phyloP scores from a whole-genome alignment of 92 coral and sea anemone species.

The Umimayanthus chanpuru region DNA sequence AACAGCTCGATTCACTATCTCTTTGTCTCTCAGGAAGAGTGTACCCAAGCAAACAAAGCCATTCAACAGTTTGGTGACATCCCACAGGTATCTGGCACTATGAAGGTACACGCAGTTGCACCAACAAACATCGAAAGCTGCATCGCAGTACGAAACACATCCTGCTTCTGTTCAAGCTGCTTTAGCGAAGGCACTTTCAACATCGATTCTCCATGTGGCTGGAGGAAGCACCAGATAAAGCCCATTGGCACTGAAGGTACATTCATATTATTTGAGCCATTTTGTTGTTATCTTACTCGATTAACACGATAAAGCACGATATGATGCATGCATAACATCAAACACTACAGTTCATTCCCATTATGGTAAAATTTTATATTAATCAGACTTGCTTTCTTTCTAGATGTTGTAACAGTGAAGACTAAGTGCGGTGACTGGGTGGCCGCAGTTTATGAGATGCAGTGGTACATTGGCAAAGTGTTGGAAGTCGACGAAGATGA shows the following conservation, averaged over 20 bases:
- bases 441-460: constrained; percentile 6
- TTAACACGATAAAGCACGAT: constrained; percentile 4
- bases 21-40: constrained; percentile 27
- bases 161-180: constrained; percentile 15
- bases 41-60: constrained; percentile 4
- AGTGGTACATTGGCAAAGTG: constrained; percentile 24
- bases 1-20: constrained; percentile 2
- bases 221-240: constrained; percentile 25
- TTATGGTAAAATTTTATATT: constrained; percentile 3
- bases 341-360: not conserved
- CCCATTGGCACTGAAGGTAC: constrained; percentile 3
- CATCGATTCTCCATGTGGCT: constrained; percentile 6
- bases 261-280: constrained; percentile 14
- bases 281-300: constrained; percentile 8
- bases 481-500: constrained; percentile 27
- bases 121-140: constrained; percentile 14
- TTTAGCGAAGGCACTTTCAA: constrained; percentile 25
- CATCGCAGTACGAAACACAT: constrained; percentile 22
- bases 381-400: not conserved
- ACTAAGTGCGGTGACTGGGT: constrained; percentile 29
- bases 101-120: constrained; percentile 23
- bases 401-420: constrained; percentile 10
- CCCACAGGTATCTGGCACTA: constrained; percentile 32
- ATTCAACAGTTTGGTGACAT: constrained; percentile 33
- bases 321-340: constrained; percentile 5